Base-by-base conservation (phyloP, 2,888 invertebrate species). In the Candidula unifasciata region DNA sequence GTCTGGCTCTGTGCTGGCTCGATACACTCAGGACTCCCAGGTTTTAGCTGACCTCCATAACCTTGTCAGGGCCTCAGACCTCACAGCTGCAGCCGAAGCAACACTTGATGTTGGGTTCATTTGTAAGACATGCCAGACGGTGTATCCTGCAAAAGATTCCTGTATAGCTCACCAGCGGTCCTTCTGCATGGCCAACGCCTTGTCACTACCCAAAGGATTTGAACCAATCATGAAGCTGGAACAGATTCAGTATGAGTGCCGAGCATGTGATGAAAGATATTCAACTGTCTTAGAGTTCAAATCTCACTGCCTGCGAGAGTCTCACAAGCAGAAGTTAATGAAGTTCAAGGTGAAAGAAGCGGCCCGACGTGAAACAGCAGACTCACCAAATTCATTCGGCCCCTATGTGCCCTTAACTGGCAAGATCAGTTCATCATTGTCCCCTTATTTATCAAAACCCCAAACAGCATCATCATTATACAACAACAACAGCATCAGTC, bases 111-210 rank as follows among this genome's bases (percentile, higher is more conserved):
- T 93, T 13, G 93, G 93, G 35, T 93, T 91, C 87, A 93, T 93
- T 80, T 93, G 97, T 95, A 96, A 96, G 94, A 96, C 96, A 93
- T 97, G 97, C 94, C 96, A 96, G 89, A 95, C 96, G 88, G 97
- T 97, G 24, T 97, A 96, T 94, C 96, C 96, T 13, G 95, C 96
- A 85, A 96, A 96, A 86, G 95, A 95, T 54, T 95, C 96, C 16
- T 95, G 97, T 87, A 95, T 96, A 84, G 94, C 94, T 66, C 97
- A 97, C 93, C 97, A 97, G 92, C 95, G 96, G 68, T 95, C 95
- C 90, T 85, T 92, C 84, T 93, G 94, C 86, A 93, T 91, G 86
- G 87, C 91, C 37, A 91, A 90, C 1, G 89, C 90, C 52, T 87
- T 91, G 21, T 90, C 91, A 2, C 84, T 88, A 16, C 96, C 96